Conservation (phyloP, 2,113 vertebrate species). For the Ovis canadensis region DNA sequence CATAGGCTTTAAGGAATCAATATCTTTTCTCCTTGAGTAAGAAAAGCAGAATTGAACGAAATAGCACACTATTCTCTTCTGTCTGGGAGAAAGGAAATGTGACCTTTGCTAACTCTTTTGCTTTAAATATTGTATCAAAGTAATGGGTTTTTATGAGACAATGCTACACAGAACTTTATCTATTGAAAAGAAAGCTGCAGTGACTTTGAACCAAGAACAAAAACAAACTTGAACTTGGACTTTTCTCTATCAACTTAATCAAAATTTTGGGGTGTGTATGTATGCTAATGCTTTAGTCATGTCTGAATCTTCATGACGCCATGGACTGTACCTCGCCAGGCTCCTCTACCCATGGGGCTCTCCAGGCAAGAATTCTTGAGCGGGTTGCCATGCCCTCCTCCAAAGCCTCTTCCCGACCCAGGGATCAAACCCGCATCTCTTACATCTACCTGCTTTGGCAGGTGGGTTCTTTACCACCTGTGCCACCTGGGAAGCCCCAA, state of each 20-base stretch:
- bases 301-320: accelerated
- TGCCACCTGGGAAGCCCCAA: not conserved
- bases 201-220: not conserved
- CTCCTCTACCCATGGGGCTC: not conserved
- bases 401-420: not conserved
- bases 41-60: not conserved
- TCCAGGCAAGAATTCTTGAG: not conserved
- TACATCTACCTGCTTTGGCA: not conserved
- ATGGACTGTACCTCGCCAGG: not conserved
- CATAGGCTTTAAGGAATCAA: not conserved
- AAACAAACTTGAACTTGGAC: not conserved
- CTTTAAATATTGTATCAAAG: not conserved
- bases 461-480: not conserved
- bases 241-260: not conserved
- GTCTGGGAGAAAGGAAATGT: not conserved
- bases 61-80: not conserved
- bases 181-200: not conserved
- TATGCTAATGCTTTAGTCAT: not conserved
- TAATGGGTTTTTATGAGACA: not conserved
- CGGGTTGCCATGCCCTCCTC: not conserved
- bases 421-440: not conserved
- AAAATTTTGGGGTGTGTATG: not conserved
- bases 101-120: not conserved
- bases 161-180: not conserved
- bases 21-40: constrained; percentile 2